A percentile compares a stretch with the other conserved stretches of the same genome.
Conservation (phyloP, 2,113 vertebrate species). For the Ptilorrhoa leucosticta region DNA sequence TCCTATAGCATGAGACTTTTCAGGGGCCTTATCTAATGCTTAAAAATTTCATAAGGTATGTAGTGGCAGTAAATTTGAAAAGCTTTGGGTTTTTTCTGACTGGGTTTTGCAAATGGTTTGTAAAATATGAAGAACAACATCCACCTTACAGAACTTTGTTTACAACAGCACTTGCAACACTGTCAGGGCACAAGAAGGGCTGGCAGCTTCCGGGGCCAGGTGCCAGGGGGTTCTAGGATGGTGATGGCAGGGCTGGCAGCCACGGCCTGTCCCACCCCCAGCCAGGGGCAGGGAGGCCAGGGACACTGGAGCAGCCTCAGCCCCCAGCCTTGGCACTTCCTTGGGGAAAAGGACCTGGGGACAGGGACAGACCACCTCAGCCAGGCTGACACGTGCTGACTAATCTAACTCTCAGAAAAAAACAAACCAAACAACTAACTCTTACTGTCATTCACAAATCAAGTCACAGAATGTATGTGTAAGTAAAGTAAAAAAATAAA, state of each 20-base stretch:
- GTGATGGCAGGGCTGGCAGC: neutral
- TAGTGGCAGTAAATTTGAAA: neutral
- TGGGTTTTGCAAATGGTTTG: neutral
- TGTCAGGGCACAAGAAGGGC: neutral
- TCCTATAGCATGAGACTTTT: neutral
- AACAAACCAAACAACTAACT: neutral
- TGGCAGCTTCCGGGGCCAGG: neutral
- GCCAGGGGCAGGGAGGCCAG: accelerated
- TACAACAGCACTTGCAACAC: neutral
- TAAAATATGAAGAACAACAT: neutral
- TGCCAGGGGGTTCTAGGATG: accelerated
- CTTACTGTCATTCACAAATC: neutral
- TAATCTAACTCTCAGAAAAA: neutral
- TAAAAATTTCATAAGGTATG: neutral
- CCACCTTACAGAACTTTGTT: neutral
- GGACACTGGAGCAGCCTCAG: accelerated
- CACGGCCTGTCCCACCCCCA: accelerated
- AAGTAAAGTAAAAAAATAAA: neutral
- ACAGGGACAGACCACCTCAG: neutral
- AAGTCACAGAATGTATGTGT: neutral
- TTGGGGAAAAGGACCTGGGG: neutral
- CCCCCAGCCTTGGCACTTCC: accelerated
- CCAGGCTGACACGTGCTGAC: neutral
- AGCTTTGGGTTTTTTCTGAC: neutral
- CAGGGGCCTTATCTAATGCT: neutral